Conservation (phyloP, 2,113 vertebrate genomes). For the Perca flavescens region DNA sequence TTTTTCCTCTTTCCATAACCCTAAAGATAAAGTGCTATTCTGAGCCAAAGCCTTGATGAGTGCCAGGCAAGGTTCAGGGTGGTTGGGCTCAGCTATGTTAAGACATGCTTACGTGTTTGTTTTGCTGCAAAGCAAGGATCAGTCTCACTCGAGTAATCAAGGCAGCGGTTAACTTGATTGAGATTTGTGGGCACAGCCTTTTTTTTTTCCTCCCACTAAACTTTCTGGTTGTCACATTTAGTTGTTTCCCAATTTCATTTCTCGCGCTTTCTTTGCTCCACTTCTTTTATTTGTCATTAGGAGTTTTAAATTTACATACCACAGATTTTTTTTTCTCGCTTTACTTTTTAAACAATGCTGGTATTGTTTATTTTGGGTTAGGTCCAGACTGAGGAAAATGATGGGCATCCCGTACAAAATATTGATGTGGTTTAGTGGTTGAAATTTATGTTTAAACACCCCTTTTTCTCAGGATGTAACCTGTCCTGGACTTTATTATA, state of each 20-base stretch:
- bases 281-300: conserved; percentile 4
- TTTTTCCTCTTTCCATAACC: conserved; percentile 5
- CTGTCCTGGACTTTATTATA: not conserved
- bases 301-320: not conserved
- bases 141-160: conserved; percentile 71
- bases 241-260: not conserved
- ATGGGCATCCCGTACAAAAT: not conserved
- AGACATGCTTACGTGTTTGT: conserved; percentile 68
- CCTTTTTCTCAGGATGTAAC: conserved; percentile 1
- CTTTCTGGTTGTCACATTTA: not conserved
- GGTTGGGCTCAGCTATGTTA: conserved; percentile 63
- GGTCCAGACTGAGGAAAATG: conserved; percentile 7
- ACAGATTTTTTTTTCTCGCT: not conserved
- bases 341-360: not conserved
- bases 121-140: conserved; percentile 63
- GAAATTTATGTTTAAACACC: conserved; percentile 2
- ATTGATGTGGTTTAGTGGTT: conserved; percentile 16
- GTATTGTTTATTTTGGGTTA: conserved; percentile 12
- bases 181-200: conserved; percentile 51
- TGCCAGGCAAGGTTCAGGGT: conserved; percentile 49
- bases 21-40: conserved; percentile 48
- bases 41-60: conserved; percentile 61
- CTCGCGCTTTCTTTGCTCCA: too few species aligned
- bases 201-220: not conserved
- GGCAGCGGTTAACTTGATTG: conserved; percentile 65